These are phyloP conservation scores for Echinarachnius parma DNA, from an alignment of 53 echinoderm and acorn worm species.

Conservation along the genomic window DNA sequence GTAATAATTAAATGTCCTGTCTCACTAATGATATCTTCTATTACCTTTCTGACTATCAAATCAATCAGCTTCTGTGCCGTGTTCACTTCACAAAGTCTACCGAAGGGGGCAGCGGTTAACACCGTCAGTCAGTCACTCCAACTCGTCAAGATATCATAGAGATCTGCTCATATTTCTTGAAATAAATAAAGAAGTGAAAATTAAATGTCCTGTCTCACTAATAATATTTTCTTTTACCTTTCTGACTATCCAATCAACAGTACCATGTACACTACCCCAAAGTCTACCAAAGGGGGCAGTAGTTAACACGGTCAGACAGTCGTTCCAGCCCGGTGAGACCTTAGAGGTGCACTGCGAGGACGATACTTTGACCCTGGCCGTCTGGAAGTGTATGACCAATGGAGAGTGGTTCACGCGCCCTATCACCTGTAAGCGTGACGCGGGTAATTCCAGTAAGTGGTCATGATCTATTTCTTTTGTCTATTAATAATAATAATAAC, in stretches of 20 bases:
- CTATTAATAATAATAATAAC: too few relatives aligned
- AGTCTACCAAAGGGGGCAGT: slow-evolving; percentile 5
- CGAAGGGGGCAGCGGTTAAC: too few relatives aligned
- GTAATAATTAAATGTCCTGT: not conserved
- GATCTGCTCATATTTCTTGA: too few relatives aligned
- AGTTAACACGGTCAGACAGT: slow-evolving; percentile 1
- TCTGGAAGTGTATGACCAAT: slow-evolving; percentile 8
- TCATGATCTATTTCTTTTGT: too few relatives aligned
- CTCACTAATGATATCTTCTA: not conserved
- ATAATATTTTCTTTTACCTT: not conserved
- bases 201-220: not conserved
- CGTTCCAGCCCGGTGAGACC: not conserved
- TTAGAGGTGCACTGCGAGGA: slow-evolving; percentile 17
- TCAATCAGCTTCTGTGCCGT: too few relatives aligned
- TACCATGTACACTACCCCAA: too few relatives aligned
- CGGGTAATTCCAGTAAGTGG: too few relatives aligned
- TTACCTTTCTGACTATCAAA: not conserved
- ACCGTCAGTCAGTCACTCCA: too few relatives aligned
- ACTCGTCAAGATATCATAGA: too few relatives aligned
- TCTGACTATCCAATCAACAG: too few relatives aligned
- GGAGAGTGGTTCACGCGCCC: not conserved
- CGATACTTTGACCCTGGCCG: not conserved
- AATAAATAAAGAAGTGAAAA: too few relatives aligned
- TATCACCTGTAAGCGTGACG: not conserved
- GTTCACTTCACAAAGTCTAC: too few relatives aligned